Conservation (phyloP, 2,888 invertebrate genomes). For the Rhodophaea formosa region DNA sequence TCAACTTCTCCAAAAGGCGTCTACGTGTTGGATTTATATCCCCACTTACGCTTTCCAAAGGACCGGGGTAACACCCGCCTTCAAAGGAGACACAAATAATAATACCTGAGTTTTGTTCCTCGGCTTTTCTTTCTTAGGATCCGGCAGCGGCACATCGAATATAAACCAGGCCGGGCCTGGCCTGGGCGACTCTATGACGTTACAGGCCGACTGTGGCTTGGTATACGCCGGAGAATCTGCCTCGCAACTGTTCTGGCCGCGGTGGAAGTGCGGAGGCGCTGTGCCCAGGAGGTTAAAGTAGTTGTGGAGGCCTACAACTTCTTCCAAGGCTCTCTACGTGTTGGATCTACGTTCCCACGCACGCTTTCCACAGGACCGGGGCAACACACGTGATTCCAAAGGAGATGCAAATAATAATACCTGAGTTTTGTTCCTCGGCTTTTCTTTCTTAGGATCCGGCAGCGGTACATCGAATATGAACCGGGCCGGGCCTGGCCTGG, state of each 20-base stretch:
- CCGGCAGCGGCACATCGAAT: slow-evolving; percentile 71
- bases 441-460: slow-evolving; percentile 61
- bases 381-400: too few species aligned
- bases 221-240: slow-evolving; percentile 66
- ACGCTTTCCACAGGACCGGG: too few species aligned
- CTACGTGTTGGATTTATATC: too few species aligned
- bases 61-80: too few species aligned
- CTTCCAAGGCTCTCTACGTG: too few species aligned
- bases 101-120: slow-evolving; percentile 60
- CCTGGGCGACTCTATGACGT: slow-evolving; percentile 61
- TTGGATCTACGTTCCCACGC: too few species aligned
- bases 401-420: too few species aligned
- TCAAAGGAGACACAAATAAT: too few species aligned
- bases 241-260: slow-evolving; percentile 65
- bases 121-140: slow-evolving; percentile 54
- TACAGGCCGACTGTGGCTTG: slow-evolving; percentile 72
- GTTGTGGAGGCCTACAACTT: too few species aligned
- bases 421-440: slow-evolving; percentile 60
- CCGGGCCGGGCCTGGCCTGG: slow-evolving; percentile 63
- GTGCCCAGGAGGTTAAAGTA: slow-evolving; percentile 68
- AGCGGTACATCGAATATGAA: slow-evolving; percentile 73
- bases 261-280: slow-evolving; percentile 74
- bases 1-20: too few species aligned
- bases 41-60: too few species aligned
- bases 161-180: slow-evolving; percentile 68